These are phyloP conservation scores for Omphaloscelis lunosa DNA, from an alignment of 2,888 invertebrate species.

Conservation along the genomic window DNA sequence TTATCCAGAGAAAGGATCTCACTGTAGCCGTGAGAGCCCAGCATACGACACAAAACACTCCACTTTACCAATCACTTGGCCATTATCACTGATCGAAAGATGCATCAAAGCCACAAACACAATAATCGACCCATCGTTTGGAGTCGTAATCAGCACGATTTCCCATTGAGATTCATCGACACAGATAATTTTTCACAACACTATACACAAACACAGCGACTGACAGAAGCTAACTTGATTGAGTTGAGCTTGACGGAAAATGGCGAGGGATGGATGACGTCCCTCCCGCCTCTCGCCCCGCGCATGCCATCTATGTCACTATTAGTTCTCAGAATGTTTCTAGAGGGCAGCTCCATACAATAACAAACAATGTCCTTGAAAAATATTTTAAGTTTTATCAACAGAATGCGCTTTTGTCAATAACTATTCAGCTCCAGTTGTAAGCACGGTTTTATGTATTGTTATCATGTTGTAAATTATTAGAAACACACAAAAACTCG, in stretches of 20 bases:
- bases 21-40: conserved; percentile 88
- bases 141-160: conserved; percentile 89
- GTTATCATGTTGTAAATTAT: not conserved
- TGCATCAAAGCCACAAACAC: conserved; percentile 89
- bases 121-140: conserved; percentile 89
- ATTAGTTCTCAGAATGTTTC: conserved; percentile 54
- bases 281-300: conserved; percentile 82
- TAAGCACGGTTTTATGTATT: too few species aligned
- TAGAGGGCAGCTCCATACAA: conserved; percentile 79
- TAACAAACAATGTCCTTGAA: conserved; percentile 67
- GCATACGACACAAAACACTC: conserved; percentile 90
- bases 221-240: conserved; percentile 90
- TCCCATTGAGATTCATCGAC: conserved; percentile 90
- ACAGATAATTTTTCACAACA: conserved; percentile 90
- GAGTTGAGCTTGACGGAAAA: conserved; percentile 88
- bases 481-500: not conserved
- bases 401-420: conserved; percentile 70
- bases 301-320: conserved; percentile 76
- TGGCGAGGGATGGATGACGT: conserved; percentile 85
- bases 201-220: conserved; percentile 90
- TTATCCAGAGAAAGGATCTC: conserved; percentile 90
- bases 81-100: conserved; percentile 88
- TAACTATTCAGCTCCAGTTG: not conserved
- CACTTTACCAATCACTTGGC: conserved; percentile 89
- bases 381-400: conserved; percentile 25